Conservation (phyloP, 2,113 vertebrate species). For the Vulpes ferrilata region DNA sequence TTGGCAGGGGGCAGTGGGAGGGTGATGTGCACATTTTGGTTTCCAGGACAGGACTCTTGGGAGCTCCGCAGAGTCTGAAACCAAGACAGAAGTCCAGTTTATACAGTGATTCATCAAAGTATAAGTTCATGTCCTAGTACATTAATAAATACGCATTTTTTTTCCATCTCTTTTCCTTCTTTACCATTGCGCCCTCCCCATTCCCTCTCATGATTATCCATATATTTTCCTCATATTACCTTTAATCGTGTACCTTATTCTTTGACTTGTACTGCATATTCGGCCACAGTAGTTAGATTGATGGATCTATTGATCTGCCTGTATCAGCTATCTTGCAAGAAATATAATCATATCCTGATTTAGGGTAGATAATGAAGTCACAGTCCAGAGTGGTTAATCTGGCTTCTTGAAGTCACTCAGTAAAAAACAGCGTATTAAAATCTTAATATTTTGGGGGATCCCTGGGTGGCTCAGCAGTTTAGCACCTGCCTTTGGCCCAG, state of each 20-base stretch:
- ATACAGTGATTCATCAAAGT: not conserved
- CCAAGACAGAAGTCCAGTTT: not conserved
- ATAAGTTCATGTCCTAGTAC: not conserved
- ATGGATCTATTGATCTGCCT: too few species aligned
- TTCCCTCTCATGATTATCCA: not conserved
- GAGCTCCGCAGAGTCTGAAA: not conserved
- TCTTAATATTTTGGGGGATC: not conserved
- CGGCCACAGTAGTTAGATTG: not conserved
- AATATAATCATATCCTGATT: slow-evolving; percentile 39
- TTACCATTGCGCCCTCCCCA: not conserved
- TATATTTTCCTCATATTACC: not conserved
- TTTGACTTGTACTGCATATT: not conserved
- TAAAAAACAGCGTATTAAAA: slow-evolving; percentile 27
- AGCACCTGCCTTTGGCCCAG: too few species aligned
- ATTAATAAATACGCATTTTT: not conserved
- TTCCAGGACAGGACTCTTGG: not conserved
- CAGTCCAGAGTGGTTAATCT: not conserved
- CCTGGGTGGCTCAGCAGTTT: too few species aligned
- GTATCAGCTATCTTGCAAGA: not conserved
- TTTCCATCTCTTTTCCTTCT: not conserved
- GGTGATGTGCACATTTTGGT: not conserved
- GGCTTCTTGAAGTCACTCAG: not conserved
- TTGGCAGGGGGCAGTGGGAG: too few species aligned
- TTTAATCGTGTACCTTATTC: not conserved
- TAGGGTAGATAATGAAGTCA: slow-evolving; percentile 9